Base-by-base conservation (phyloP, 1,140 invertebrate species). In the Sinella curviseta region DNA sequence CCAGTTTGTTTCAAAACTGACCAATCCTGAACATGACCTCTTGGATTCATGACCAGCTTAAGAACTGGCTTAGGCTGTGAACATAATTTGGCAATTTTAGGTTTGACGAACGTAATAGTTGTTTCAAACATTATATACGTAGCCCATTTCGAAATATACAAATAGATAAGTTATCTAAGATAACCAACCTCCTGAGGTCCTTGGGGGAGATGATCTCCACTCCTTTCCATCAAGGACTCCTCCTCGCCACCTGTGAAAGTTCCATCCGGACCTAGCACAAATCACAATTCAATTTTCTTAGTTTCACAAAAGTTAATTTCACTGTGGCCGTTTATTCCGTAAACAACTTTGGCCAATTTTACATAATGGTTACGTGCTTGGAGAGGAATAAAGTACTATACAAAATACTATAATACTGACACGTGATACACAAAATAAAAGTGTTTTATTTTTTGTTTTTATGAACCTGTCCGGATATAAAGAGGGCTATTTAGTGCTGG, bases 31-130 rank as follows among this genome's bases (percentile, higher is more conserved):
- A 94, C 89, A 86, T 93, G 91, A 16, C 93, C 92, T 83, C 90
- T 88, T 30, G 93, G 93, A 87, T 94, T 93, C 91, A 94, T 94
- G 84, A 94, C 89, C 77, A 94, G 89, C 86, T 93, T 93, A 65
- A 94, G 85, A 48, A 91, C 89, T 20, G 92, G 87, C 87, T 93
- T 93, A 20, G 89, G 88, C 87, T 89, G 76, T 60, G 4, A 48
- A 48, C 4, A n/a, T n/a, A n/a, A n/a, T n/a, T n/a, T 35, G 36
- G 77, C 35, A n/a, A n/a, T n/a, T n/a, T n/a, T n/a, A n/a, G n/a
- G n/a, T n/a, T n/a, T n/a, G n/a, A n/a, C n/a, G n/a, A n/a, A n/a
- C n/a, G n/a, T n/a, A n/a, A n/a, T n/a, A n/a, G n/a, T n/a, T n/a
- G n/a, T n/a, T n/a, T n/a, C n/a, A n/a, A n/a, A n/a, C n/a, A n/a